These are phyloP conservation scores for Metopolophium dirhodum DNA, from an alignment of 1,140 invertebrate genomes.

Conservation along the genomic window DNA sequence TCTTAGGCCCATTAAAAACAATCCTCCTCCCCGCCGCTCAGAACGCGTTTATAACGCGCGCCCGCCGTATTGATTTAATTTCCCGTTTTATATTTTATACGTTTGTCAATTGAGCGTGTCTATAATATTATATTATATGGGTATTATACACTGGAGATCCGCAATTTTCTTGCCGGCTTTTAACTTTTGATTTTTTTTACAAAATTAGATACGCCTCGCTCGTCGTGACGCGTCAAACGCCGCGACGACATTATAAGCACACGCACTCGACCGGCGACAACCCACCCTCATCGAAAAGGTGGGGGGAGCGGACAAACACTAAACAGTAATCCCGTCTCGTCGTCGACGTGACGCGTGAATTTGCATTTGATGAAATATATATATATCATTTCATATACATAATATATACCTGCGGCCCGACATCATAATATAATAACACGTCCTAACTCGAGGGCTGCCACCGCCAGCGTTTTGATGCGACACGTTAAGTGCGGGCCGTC, in stretches of 20 bases:
- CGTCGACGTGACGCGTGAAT: background rate
- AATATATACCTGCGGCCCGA: background rate
- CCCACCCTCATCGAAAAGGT: background rate
- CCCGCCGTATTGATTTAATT: conserved; percentile 37
- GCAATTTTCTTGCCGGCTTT: background rate
- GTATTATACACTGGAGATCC: background rate
- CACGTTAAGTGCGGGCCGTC: background rate
- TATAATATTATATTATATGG: too few species aligned
- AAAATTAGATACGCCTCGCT: background rate
- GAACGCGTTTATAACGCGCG: background rate
- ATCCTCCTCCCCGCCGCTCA: background rate
- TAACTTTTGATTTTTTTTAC: background rate
- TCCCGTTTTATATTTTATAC: conserved; percentile 13
- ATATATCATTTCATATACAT: background rate
- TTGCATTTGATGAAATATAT: conserved; percentile 41
- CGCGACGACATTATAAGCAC: background rate
- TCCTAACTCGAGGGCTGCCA: background rate
- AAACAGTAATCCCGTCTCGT: background rate
- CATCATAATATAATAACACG: background rate
- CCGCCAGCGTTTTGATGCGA: background rate
- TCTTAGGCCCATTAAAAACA: conserved; percentile 50
- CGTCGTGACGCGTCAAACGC: background rate
- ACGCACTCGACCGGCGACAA: background rate
- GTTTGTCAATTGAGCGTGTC: background rate
- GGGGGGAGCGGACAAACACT: background rate